Evolutionary conservation across 2,113 vertebrate species (phyloP).

Genomic region (Nycticorax nycticorax): DNA sequence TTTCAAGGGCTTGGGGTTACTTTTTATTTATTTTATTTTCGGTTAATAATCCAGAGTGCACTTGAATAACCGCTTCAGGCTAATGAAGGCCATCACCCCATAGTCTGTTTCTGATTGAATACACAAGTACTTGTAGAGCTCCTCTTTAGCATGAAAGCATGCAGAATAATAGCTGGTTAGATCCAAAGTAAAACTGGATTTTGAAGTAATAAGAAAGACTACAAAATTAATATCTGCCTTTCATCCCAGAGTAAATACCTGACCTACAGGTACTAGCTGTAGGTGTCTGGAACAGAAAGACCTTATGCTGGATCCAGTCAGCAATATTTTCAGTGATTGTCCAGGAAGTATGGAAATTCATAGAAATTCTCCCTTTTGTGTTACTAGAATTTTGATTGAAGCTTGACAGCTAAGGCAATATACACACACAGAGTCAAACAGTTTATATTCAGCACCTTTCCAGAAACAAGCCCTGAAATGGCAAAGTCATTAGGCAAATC

Average conservation of each 20-base stretch:
- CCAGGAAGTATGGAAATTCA: not conserved
- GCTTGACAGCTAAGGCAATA: not conserved
- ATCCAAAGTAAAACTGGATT: not conserved
- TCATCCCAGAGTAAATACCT: not conserved
- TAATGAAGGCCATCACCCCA: not conserved
- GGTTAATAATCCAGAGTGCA: not conserved
- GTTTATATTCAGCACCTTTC: not conserved
- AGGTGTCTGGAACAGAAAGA: not conserved
- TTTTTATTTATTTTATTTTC: not conserved
- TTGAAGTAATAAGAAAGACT: not conserved
- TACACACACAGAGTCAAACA: not conserved
- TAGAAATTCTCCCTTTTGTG: not conserved
- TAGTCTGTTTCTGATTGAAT: not conserved
- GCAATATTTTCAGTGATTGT: not conserved
- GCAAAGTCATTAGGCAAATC: not conserved
- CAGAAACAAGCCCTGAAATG: not conserved
- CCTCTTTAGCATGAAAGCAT: not conserved
- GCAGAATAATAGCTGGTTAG: not conserved
- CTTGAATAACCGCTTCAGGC: not conserved
- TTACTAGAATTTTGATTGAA: not conserved
- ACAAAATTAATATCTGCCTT: not conserved
- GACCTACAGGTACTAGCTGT: not conserved
- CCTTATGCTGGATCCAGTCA: not conserved
- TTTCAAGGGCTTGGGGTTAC: not conserved
- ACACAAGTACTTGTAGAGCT: not conserved